These are phyloP conservation scores for Trachymyrmex septentrionalis DNA, from an alignment of 1,140 invertebrate species.

Conservation along the genomic window DNA sequence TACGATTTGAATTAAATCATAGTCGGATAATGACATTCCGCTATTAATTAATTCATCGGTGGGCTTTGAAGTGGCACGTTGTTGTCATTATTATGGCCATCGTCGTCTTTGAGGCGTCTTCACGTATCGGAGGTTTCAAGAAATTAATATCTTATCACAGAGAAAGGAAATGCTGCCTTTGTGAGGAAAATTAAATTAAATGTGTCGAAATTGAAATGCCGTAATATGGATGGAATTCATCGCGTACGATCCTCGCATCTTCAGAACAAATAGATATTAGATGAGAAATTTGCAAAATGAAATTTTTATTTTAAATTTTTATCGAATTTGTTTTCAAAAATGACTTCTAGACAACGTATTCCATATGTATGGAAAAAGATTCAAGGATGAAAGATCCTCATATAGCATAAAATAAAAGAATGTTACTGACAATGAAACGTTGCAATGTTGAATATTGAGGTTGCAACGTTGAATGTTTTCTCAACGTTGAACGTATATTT, in stretches of 20 bases:
- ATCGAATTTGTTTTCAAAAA: neutral
- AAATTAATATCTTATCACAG: slow-evolving; percentile 46
- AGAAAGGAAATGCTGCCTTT: slow-evolving; percentile 15
- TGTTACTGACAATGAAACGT: no score
- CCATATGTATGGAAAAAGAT: neutral
- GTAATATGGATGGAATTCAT: slow-evolving; percentile 26
- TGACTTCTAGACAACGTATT: neutral
- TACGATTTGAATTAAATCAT: slow-evolving; percentile 53
- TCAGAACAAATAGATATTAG: neutral
- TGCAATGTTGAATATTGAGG: no score
- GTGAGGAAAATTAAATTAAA: slow-evolving; percentile 56
- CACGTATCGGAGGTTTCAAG: neutral
- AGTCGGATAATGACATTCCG: slow-evolving; percentile 54
- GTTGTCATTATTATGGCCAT: neutral
- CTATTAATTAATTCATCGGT: slow-evolving; percentile 66
- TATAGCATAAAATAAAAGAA: no score
- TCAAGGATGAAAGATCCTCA: neutral
- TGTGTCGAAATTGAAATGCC: neutral
- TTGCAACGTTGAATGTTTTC: no score
- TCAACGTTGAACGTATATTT: no score
- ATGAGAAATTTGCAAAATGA: neutral
- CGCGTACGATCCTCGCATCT: neutral
- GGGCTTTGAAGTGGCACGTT: slow-evolving; percentile 14
- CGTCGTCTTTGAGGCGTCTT: neutral
- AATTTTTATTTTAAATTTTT: slow-evolving; percentile 23